Evolutionary conservation across 1,140 invertebrate genomes (phyloP).

Genomic region (Wasmannia auropunctata): DNA sequence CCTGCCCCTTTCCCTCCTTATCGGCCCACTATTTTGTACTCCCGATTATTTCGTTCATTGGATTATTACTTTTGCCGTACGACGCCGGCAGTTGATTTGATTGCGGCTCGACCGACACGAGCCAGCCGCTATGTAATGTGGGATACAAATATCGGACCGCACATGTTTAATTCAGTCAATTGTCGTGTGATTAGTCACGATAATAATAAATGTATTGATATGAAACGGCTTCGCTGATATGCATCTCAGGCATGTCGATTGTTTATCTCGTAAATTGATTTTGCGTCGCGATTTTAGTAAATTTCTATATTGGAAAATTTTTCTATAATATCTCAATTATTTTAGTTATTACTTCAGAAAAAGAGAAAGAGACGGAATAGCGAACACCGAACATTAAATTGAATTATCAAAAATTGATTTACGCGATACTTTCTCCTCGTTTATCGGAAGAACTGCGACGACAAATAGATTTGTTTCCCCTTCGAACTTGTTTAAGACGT

Average conservation of each 20-base stretch:
- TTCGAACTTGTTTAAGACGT: background rate
- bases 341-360: background rate
- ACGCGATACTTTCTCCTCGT: background rate
- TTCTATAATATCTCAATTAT: background rate
- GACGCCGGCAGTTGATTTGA: constrained; percentile 1
- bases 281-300: background rate
- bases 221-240: background rate
- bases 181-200: background rate
- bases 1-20: constrained; percentile 55
- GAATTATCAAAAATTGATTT: background rate
- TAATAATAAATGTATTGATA: constrained; percentile 23
- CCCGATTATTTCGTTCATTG: constrained; percentile 77
- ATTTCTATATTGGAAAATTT: background rate
- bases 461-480: constrained; percentile 12
- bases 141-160: background rate
- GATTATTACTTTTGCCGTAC: constrained; percentile 65
- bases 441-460: background rate
- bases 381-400: background rate
- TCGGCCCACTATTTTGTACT: constrained; percentile 79
- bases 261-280: background rate
- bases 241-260: background rate
- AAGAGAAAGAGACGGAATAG: background rate
- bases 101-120: constrained; percentile 32
- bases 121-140: background rate
- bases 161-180: background rate